Evolutionary conservation across 2,888 invertebrate species (phyloP).

Genomic region (Microdon myrmicae): DNA sequence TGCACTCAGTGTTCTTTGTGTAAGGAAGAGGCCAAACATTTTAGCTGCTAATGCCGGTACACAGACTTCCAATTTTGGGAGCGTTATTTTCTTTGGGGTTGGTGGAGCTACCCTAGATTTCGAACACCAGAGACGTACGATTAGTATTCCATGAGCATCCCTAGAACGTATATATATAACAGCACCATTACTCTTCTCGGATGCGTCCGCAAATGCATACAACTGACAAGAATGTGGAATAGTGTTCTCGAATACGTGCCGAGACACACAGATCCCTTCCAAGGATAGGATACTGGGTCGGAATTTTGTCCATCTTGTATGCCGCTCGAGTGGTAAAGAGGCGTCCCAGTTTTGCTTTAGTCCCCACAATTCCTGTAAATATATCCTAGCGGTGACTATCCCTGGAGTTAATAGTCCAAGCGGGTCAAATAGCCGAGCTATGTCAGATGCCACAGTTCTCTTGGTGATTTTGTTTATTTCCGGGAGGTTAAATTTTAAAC

Average conservation of each 20-base stretch:
- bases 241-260: too few species aligned
- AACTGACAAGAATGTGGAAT: too few species aligned
- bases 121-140: background rate
- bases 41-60: too few species aligned
- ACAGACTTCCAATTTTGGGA: too few species aligned
- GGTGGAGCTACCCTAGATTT: too few species aligned
- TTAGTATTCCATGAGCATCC: background rate
- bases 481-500: too few species aligned
- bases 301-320: slow-evolving; percentile 2
- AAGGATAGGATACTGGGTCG: background rate
- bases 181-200: slow-evolving; percentile 1
- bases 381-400: too few species aligned
- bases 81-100: too few species aligned
- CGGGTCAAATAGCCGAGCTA: slow-evolving; percentile 1
- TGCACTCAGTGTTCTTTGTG: too few species aligned
- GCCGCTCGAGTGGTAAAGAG: background rate
- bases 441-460: slow-evolving; percentile 1
- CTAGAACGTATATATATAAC: slow-evolving; percentile 2
- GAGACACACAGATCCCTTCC: background rate
- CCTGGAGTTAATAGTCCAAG: slow-evolving; percentile 5
- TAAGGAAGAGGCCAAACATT: slow-evolving; percentile 4
- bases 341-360: slow-evolving; percentile 1
- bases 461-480: too few species aligned
- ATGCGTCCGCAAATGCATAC: slow-evolving; percentile 3
- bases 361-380: background rate